These are phyloP conservation scores for Falco columbarius DNA, from an alignment of 2,797 vertebrate species.

Conservation along the genomic window DNA sequence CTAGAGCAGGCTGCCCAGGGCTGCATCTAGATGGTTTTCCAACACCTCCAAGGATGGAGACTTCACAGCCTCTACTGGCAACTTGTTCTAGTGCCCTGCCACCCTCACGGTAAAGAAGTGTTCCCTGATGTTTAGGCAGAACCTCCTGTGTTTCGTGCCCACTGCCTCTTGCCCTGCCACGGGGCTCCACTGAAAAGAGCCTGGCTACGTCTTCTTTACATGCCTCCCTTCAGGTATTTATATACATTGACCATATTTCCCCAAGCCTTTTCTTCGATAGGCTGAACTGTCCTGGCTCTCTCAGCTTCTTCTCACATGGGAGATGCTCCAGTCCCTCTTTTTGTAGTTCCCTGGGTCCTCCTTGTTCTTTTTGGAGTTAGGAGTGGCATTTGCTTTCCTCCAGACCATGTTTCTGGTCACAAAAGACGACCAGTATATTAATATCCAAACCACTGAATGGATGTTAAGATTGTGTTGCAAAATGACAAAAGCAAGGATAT, in stretches of 20 bases:
- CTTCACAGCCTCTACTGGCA: neutral
- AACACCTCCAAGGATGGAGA: neutral
- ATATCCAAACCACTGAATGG: neutral
- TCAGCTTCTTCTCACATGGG: too few relatives aligned
- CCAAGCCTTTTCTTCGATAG: neutral
- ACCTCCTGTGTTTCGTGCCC: neutral
- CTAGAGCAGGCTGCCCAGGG: neutral
- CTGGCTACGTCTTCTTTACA: neutral
- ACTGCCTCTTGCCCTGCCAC: neutral
- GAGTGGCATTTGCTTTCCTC: neutral
- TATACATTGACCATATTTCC: neutral
- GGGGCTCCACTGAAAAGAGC: neutral
- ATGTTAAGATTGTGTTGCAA: neutral
- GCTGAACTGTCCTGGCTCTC: too few relatives aligned
- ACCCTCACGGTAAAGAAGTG: neutral
- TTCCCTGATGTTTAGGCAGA: neutral
- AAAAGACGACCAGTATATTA: neutral
- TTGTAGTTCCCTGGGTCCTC: neutral
- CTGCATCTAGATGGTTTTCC: accelerated
- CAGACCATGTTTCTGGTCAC: neutral
- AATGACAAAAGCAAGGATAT: neutral
- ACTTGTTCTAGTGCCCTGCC: neutral
- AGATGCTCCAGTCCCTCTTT: neutral
- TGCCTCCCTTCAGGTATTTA: neutral
- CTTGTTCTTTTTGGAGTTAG: neutral